Base-by-base conservation (phyloP, 2,888 invertebrate species). In the Agrochola lychnidis region DNA sequence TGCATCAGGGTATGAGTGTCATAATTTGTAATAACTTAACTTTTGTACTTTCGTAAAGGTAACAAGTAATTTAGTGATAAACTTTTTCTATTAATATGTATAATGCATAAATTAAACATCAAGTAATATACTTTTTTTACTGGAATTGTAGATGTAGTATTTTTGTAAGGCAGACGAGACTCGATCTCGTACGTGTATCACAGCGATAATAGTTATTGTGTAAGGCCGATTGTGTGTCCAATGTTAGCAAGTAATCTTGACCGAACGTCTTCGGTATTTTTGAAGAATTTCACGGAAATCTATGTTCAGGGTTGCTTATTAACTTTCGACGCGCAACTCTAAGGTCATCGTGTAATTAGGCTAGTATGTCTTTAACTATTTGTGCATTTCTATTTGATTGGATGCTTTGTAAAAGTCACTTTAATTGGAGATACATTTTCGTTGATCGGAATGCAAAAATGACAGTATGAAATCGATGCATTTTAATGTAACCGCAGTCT, bases 1-100 rank as follows among this genome's bases (percentile, higher is more conserved):
- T 96, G 95, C 93, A 96, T 95, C 97, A 97, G 97, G 97, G 97
- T 97, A 96, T 95, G 97, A 95, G 95, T 96, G 96, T 97, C 96
- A 96, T 96, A 94, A 94, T 93, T 95, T 94, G 93, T 96, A 95
- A 93, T 93, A 93, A 94, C 92, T 89, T 89, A 90, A 93, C 91
- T 95, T 96, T 96, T 96, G 96, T 96, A 96, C 95, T 96, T 96
- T 96, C 96, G 91, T 96, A 96, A 94, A 84, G 90, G 82, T 95
- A 95, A 94, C 90, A 89, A 94, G 93, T 95, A 96, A 95, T 92
- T 95, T 96, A 96, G 96, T 89, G 86, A 82, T 96, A 95, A 95
- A 91, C 92, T 94, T 95, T 91, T 95, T 95, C 95, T 95, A 96
- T 91, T 94, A 93, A 93, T 94, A 93, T 95, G 91, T 95, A 89